Evolutionary conservation across 2,888 invertebrate genomes (phyloP).

Genomic region (Ephialtes manifestator): DNA sequence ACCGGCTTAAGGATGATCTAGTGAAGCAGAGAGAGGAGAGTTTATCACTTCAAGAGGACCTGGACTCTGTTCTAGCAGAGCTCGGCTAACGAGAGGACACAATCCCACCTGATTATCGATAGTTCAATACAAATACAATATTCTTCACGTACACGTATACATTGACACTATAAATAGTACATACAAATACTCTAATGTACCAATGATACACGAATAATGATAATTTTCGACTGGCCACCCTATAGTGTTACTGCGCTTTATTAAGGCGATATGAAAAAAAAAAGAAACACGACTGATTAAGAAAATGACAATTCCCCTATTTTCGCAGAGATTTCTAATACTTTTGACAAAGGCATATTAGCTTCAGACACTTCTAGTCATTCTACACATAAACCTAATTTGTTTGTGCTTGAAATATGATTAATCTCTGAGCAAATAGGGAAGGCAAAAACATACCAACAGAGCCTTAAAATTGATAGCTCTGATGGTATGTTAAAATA

Average conservation of each 20-base stretch:
- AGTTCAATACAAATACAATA: conserved; percentile 34
- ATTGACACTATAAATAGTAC: conserved; percentile 34
- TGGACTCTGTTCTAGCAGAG: conserved; percentile 95
- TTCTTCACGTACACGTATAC: conserved; percentile 50
- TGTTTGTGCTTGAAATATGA: too few species aligned
- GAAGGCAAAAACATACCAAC: too few species aligned
- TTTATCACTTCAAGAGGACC: conserved; percentile 92
- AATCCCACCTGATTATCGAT: not conserved
- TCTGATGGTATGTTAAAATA: too few species aligned
- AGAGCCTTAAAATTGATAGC: too few species aligned
- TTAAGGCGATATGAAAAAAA: not conserved
- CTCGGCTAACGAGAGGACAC: conserved; percentile 88
- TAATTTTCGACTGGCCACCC: not conserved
- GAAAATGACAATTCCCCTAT: not conserved
- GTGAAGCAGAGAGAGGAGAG: conserved; percentile 94
- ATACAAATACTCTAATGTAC: conserved; percentile 18
- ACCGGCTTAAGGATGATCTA: conserved; percentile 94
- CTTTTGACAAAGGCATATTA: too few species aligned
- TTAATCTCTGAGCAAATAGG: too few species aligned
- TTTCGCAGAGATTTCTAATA: too few species aligned
- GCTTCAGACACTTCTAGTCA: too few species aligned
- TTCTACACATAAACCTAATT: too few species aligned
- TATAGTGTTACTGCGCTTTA: not conserved
- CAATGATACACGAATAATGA: conserved; percentile 21
- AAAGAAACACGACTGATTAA: not conserved